phyloP scores from a whole-genome alignment of 2,888 invertebrate species.

The Dicyrtoma fusca region DNA sequence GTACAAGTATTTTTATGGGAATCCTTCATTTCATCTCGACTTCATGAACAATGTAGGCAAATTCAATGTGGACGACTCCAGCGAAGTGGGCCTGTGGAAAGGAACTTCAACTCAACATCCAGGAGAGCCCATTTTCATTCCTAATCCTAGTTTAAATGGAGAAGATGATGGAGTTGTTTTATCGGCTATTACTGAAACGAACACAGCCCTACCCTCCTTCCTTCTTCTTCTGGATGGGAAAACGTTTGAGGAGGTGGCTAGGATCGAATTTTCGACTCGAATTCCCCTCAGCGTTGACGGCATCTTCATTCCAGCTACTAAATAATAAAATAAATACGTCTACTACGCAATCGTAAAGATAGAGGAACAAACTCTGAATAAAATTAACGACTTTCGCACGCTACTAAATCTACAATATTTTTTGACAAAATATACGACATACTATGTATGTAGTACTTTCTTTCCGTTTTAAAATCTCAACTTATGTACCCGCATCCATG shows the following conservation, averaged over 20 bases:
- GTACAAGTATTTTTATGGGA: constrained; percentile 63
- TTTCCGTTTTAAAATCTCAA: too few relatives aligned
- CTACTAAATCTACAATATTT: too few relatives aligned
- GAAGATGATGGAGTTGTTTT: constrained; percentile 61
- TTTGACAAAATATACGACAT: too few relatives aligned
- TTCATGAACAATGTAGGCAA: constrained; percentile 58
- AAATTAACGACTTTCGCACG: too few relatives aligned
- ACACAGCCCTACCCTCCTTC: constrained; percentile 51
- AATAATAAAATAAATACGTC: too few relatives aligned
- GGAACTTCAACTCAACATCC: constrained; percentile 56
- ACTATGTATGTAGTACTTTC: too few relatives aligned
- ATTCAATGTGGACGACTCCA: constrained; percentile 41
- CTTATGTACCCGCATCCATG: too few relatives aligned
- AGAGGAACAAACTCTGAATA: too few relatives aligned
- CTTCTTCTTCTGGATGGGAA: constrained; percentile 60
- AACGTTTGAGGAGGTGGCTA: constrained; percentile 59
- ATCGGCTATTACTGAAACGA: constrained; percentile 57
- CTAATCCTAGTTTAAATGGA: constrained; percentile 59
- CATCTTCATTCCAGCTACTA: constrained; percentile 48
- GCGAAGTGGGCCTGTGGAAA: constrained; percentile 39
- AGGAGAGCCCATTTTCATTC: constrained; percentile 62
- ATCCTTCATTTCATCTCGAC: constrained; percentile 58
- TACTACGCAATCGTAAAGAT: too few relatives aligned
- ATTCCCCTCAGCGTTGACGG: constrained; percentile 58
- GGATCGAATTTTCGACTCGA: constrained; percentile 58